Base-by-base conservation (phyloP, 2,113 vertebrate genomes). In the Phoxinus phoxinus region DNA sequence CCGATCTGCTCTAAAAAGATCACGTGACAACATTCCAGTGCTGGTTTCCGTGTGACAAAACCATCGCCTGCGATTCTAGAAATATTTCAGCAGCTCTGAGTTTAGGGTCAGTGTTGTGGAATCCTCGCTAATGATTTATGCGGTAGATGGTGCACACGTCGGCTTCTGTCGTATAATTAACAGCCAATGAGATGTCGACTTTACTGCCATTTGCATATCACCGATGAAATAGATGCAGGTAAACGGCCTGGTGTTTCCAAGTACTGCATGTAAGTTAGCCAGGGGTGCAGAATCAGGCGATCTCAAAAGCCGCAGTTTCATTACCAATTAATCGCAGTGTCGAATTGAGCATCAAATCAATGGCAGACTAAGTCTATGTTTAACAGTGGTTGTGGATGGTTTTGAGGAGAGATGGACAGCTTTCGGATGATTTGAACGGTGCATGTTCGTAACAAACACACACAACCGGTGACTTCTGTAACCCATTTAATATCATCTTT, bases 401-500 rank as follows among this genome's bases (percentile, higher is more conserved):
- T 83, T 67, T 75, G 27, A 61, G 8, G 21, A 75, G 58, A 56
- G 53, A 56, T 56, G 53, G 53, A 8, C 53, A 56, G 53, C 19
- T 56, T 21, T 53, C 21, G 44, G 30, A 51, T 15, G 90, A 90
- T 21, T 86, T 81, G 75, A 89, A 84, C 85, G 48, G 87, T 82
- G 92, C 94, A 94, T 94, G 94, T 93, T 83, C 92, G 86, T 87
- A 86, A 69, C 32, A 71, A 9, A n/a, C 67, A 41, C 19, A 71
- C 86, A 89, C 88, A 74, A 65, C 84, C 85, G 71, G 84, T 93
- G 87, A 92, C 87, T 85, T 93, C 91, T 93, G 91, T 92, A 92
- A 93, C 90, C 77, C 58, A 90, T 91, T 88, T 91, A 88, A 91
- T 93, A 85, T 84, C 80, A 78, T 91, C 86, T 92, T 92, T 88